Base-by-base conservation (phyloP, 2,113 vertebrate genomes). In the Ondatra zibethicus region DNA sequence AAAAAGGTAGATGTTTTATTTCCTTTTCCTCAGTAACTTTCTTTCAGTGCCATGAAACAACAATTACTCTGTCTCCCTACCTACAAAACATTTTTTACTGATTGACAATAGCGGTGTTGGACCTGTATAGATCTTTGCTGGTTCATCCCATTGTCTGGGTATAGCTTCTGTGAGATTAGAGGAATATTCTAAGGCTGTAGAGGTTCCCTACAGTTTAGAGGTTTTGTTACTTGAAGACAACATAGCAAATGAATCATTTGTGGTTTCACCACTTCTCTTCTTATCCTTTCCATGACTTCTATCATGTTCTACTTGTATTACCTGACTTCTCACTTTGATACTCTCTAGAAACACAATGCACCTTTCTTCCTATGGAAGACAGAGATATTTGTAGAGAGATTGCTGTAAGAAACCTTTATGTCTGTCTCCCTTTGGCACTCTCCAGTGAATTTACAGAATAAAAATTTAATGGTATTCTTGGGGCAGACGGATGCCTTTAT, bases 91-190 rank as follows among this genome's bases (percentile, higher is more conserved):
- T 27, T 58, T 75, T 90, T 80, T 29, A 16, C 17, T 86, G 23
- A 76, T 9, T 68, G 16, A 10, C 5, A 39, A 31, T 61, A 61
- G 2, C 1, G 0, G 1, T 84, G 1, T 33, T 19, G 3, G 7
- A 14, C 7, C 14, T 19, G 0, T 33, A 36, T 84, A 4, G 5
- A 77, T 77, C 81, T 81, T 92, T 21, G 81, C 9, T 73, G n/a
- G 5, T 52, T 25, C 16, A 17, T 31, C 31, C 12, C 5, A 73
- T 42, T 92, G 4, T 25, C 17, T 21, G 61, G 23, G 5, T 91
- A 12, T 80, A 89, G 13, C 1, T 88, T 3, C 47, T 85, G 4
- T 36, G 31, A 36, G 2, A 36, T 47, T 70, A 50, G 5, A 72
- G 5, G 25, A 61, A 10, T 31, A 63, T 7, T 21, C 13, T n/a